These are phyloP conservation scores for Ormyrus rosae DNA, from an alignment of 2,888 invertebrate genomes.

Conservation along the genomic window DNA sequence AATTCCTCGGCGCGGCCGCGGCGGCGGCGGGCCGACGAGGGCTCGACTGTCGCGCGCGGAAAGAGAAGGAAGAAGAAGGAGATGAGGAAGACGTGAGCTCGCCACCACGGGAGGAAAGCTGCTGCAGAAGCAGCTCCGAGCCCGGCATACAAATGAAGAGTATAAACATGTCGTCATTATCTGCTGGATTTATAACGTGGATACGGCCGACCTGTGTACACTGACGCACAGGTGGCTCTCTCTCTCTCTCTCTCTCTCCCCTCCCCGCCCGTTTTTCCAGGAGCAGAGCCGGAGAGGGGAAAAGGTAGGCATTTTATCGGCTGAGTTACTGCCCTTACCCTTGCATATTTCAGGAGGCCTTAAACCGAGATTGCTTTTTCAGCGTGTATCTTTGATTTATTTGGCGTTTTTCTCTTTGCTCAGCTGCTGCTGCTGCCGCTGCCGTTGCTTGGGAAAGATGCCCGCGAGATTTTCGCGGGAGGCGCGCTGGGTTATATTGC, in stretches of 20 bases:
- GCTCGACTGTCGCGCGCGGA: neutral
- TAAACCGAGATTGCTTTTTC: slow-evolving; percentile 54
- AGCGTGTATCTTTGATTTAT: slow-evolving; percentile 54
- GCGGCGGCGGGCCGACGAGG: neutral
- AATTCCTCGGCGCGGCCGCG: neutral
- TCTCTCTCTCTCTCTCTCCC: neutral
- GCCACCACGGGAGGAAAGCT: slow-evolving; percentile 38
- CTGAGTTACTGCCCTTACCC: slow-evolving; percentile 48
- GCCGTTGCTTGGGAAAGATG: too few species aligned
- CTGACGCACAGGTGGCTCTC: slow-evolving; percentile 63
- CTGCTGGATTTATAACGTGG: slow-evolving; percentile 71
- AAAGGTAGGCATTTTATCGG: slow-evolving; percentile 47
- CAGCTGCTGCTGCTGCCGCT: neutral
- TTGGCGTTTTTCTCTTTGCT: slow-evolving; percentile 19
- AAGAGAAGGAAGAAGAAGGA: slow-evolving; percentile 44
- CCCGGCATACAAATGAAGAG: slow-evolving; percentile 73
- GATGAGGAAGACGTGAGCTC: slow-evolving; percentile 50
- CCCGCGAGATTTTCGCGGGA: neutral
- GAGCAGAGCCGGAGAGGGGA: neutral
- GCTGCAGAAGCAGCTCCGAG: slow-evolving; percentile 63
- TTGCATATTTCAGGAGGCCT: slow-evolving; percentile 51
- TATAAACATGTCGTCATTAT: slow-evolving; percentile 75
- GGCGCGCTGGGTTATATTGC: neutral
- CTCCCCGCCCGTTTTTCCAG: too few species aligned
- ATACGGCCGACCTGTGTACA: slow-evolving; percentile 57